phyloP scores from a whole-genome alignment of 2,888 invertebrate genomes.

The Caenorhabditis auriculariae region DNA sequence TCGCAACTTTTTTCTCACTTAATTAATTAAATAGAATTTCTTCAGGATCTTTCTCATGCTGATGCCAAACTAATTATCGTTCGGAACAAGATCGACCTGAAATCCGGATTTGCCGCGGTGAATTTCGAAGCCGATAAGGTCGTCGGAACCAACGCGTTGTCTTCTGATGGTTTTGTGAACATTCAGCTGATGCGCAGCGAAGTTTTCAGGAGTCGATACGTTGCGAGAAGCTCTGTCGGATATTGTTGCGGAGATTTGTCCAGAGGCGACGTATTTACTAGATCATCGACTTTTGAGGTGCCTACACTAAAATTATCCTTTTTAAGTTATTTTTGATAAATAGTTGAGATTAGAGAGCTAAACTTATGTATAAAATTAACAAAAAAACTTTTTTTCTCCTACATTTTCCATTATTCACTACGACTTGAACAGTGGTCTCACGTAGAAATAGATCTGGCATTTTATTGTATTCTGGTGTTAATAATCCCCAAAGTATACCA shows the following conservation, averaged over 20 bases:
- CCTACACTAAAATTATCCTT: no score
- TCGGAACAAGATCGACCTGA: slow-evolving; percentile 17
- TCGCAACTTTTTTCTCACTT: no score
- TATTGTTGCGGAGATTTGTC: slow-evolving; percentile 23
- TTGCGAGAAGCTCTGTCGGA: slow-evolving; percentile 7
- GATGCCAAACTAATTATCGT: slow-evolving; percentile 67
- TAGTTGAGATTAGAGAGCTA: no score
- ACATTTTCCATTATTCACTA: no score
- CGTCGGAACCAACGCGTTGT: slow-evolving; percentile 8
- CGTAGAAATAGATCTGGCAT: no score
- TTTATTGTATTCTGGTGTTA: no score
- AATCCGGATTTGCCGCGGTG: slow-evolving; percentile 6
- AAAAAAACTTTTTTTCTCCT: no score
- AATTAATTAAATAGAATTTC: no score
- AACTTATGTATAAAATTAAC: no score
- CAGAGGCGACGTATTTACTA: slow-evolving; percentile 23
- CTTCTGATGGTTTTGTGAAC: slow-evolving; percentile 4
- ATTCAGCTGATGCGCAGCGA: background rate
- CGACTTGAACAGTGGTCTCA: no score
- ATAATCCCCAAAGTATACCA: background rate
- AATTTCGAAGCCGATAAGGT: background rate
- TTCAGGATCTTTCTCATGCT: background rate
- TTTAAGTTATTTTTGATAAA: no score
- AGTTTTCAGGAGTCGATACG: slow-evolving; percentile 11
- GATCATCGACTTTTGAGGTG: slow-evolving; percentile 22